Percentiles rank a stretch among this genome's conserved stretches.
phyloP scores from a whole-genome alignment of 2,797 vertebrate genomes.

The Hyperoplus immaculatus region DNA sequence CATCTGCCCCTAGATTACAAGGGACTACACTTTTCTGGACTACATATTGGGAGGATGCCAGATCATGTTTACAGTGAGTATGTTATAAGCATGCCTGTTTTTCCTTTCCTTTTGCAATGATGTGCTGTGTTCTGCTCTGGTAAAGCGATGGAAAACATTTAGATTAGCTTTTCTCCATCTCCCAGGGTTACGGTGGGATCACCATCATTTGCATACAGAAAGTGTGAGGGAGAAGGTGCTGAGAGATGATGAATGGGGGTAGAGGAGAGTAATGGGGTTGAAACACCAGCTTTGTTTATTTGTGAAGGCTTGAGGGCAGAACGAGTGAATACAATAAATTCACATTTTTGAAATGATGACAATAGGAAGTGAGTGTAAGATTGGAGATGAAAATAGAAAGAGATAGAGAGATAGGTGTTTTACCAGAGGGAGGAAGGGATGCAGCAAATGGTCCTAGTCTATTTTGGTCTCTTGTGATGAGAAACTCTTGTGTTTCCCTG shows the following conservation, averaged over 20 bases:
- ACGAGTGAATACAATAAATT: neutral
- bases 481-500: conserved; percentile 54
- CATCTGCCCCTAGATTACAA: conserved; percentile 88
- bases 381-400: neutral
- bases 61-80: conserved; percentile 98
- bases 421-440: conserved; percentile 18
- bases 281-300: neutral
- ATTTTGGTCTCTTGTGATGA: conserved; percentile 59
- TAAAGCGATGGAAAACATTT: conserved; percentile 51
- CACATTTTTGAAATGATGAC: conserved; percentile 3
- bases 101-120: conserved; percentile 14
- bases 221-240: conserved; percentile 6
- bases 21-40: conserved; percentile 97
- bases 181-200: conserved; percentile 40
- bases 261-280: neutral
- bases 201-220: conserved; percentile 54
- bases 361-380: neutral
- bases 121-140: conserved; percentile 16
- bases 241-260: neutral
- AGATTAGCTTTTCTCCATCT: conserved; percentile 50
- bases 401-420: conserved; percentile 8
- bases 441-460: conserved; percentile 28
- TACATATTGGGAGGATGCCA: conserved; percentile 99
- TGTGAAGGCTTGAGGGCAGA: conserved; percentile 5
- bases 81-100: conserved; percentile 25